Base-by-base conservation (phyloP, 1,140 invertebrate genomes). In the Drosophila setifemur region DNA sequence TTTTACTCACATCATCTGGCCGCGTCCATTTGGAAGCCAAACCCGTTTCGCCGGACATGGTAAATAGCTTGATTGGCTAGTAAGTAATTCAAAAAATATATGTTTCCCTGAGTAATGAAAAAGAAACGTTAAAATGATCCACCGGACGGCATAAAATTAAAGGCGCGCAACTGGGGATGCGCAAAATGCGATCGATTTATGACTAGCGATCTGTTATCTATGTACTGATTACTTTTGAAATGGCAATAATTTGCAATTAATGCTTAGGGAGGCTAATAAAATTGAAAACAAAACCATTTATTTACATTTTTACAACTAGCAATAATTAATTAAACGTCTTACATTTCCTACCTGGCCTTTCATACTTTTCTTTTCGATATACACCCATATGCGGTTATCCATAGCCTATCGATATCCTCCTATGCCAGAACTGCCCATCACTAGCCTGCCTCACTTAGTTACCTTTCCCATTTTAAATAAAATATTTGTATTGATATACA, bases 21-120 rank as follows among this genome's bases (percentile, higher is more conserved):
- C 72, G 75, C 5, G 89, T 90, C 88, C 88, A 90, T 12, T 73
- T 85, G 11, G 81, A 64, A 12, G 52, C 45, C n/a, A 79, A 23
- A 7, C 43, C 50, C 1, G 40, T 18, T 40, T 85, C 71, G 29
- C 50, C 67, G n/a, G 79, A 79, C 79, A 85, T 85, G 0, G 3
- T 67, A 19, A 4, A 14, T 9, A 7, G 4, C 25, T 2, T 42
- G 25, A 1, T 25, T 25, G 4, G 8, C 1, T 1, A 18, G 12
- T 49, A 19, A 11, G 6, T 8, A 25, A 28, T 19, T 0, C 11
- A 19, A 12, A 11, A 4, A 11, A 25, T 19, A 4, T 18, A 9
- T 9, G 11, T 7, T 8, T 7, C 4, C n/a, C 4, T 12, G 4
- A 0, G 18, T 16, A 25, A 12, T 8, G 18, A 18, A 6, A 12